A percentile compares a stretch with the other conserved stretches of the same genome.
Conservation (phyloP, 2,888 invertebrate species). For the Pharmacophagus antenor region DNA sequence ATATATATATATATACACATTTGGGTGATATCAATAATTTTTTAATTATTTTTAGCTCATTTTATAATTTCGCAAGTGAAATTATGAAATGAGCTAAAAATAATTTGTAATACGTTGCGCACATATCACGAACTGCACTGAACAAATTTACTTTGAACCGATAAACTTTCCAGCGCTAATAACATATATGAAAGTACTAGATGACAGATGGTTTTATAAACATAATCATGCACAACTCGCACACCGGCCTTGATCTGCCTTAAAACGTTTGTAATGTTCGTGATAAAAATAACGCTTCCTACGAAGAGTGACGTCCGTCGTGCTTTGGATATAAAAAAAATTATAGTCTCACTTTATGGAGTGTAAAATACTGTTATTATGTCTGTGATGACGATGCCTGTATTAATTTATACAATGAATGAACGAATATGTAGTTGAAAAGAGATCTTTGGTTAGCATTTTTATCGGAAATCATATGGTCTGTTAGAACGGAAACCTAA, state of each 20-base stretch:
- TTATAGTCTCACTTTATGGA: slow-evolving; percentile 8
- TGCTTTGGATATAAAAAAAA: slow-evolving; percentile 21
- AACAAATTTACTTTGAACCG: slow-evolving; percentile 3
- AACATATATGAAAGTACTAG: slow-evolving; percentile 2
- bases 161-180: neutral
- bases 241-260: slow-evolving; percentile 11
- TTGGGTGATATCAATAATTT: too few species aligned
- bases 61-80: too few species aligned
- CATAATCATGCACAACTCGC: slow-evolving; percentile 9
- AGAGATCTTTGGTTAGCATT: neutral
- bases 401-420: neutral
- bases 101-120: neutral
- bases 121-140: neutral
- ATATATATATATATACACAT: too few species aligned
- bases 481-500: too few species aligned
- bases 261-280: slow-evolving; percentile 13
- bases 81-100: too few species aligned
- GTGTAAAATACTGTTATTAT: slow-evolving; percentile 13
- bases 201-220: slow-evolving; percentile 12
- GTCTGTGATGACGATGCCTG: neutral
- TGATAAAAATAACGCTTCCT: slow-evolving; percentile 24
- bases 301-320: slow-evolving; percentile 18
- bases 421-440: neutral
- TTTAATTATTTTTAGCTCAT: too few species aligned
- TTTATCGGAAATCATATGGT: too few species aligned